A percentile compares a stretch with the other conserved stretches of the same genome.
Conservation (phyloP, 1,140 invertebrate species). For the Hyphantria cunea region DNA sequence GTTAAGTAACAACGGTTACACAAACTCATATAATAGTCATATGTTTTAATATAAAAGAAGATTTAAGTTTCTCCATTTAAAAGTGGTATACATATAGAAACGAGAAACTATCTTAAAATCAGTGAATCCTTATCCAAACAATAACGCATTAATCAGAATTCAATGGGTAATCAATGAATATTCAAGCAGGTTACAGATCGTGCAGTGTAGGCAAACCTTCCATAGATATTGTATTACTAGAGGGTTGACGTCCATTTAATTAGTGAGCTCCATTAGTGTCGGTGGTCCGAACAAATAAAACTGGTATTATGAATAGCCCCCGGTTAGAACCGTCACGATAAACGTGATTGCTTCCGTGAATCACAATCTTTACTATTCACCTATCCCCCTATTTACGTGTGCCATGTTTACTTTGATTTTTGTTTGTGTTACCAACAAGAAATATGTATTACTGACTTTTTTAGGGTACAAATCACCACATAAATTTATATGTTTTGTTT, state of each 20-base stretch:
- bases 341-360: conserved; percentile 39
- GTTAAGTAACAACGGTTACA: no score
- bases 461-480: background rate
- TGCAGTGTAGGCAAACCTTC: conserved; percentile 25
- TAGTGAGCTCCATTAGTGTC: conserved; percentile 46
- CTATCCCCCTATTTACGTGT: conserved; percentile 10
- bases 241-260: conserved; percentile 49
- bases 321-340: conserved; percentile 40
- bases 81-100: no score
- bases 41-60: no score
- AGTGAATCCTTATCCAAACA: conserved; percentile 6
- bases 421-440: conserved; percentile 16
- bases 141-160: conserved; percentile 28
- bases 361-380: conserved; percentile 4
- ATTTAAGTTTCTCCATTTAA: no score
- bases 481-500: no score
- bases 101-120: conserved; percentile 14
- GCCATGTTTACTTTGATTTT: conserved; percentile 4
- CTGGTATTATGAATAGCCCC: conserved; percentile 42
- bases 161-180: conserved; percentile 34
- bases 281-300: conserved; percentile 44
- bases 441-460: conserved; percentile 12
- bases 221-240: conserved; percentile 37
- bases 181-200: conserved; percentile 24
- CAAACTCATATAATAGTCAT: no score